Percentiles rank a stretch among this genome's conserved stretches.
phyloP scores from a whole-genome alignment of 1,140 invertebrate genomes.

The Dysdera silvatica region DNA sequence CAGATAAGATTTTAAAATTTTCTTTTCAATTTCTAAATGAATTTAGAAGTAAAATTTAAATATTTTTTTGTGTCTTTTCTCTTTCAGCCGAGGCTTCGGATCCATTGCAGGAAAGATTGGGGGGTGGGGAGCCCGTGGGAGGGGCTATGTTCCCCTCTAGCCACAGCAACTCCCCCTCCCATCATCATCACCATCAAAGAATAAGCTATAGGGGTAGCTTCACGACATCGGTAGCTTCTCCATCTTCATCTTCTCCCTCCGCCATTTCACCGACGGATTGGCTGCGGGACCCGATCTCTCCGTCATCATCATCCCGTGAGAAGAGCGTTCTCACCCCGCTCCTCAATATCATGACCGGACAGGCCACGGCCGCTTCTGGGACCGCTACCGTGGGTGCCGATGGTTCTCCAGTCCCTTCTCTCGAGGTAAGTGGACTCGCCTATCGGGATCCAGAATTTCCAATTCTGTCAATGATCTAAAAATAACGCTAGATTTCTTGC shows the following conservation, averaged over 20 bases:
- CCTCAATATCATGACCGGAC: conserved; percentile 18
- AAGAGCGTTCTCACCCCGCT: conserved; percentile 21
- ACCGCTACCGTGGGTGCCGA: no score
- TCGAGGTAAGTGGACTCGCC: no score
- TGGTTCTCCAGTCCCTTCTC: no score
- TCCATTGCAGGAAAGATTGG: conserved; percentile 18
- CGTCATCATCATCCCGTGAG: conserved; percentile 11
- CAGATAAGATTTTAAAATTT: no score
- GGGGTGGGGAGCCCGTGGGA: conserved; percentile 23
- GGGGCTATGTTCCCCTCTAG: conserved; percentile 26
- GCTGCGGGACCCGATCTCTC: conserved; percentile 21
- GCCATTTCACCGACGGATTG: conserved; percentile 14
- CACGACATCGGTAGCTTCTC: conserved; percentile 20
- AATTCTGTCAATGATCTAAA: no score
- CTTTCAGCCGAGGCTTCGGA: conserved; percentile 22
- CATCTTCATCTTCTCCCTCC: conserved; percentile 12
- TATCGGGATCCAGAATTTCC: no score
- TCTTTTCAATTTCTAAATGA: background rate
- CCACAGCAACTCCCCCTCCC: conserved; percentile 19
- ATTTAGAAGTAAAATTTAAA: background rate
- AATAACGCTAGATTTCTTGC: no score
- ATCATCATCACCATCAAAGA: conserved; percentile 23
- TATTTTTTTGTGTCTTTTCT: background rate
- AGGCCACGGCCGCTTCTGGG: no score
- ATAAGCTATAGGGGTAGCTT: conserved; percentile 28